phyloP scores from a whole-genome alignment of 2,113 vertebrate genomes.

The Rana temporaria region DNA sequence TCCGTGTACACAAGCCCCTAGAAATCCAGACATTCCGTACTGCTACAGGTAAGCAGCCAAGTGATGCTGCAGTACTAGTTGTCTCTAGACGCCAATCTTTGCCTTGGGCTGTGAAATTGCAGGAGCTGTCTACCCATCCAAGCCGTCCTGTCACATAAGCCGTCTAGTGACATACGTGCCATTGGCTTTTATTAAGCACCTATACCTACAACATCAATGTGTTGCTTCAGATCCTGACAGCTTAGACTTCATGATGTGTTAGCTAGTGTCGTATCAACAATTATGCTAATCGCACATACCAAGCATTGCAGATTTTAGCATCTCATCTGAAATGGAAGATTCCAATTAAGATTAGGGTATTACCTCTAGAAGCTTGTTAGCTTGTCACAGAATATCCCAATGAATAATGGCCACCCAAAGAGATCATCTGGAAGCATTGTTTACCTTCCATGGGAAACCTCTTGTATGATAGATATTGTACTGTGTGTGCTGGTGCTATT shows the following conservation, averaged over 20 bases:
- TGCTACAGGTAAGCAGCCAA: no score
- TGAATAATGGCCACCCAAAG: conserved; percentile 1
- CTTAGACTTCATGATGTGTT: background rate
- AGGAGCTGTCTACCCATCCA: background rate
- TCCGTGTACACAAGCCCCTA: no score
- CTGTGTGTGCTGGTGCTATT: no score
- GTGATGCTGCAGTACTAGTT: background rate
- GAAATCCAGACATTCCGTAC: no score
- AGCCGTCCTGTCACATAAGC: no score
- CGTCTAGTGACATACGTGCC: no score
- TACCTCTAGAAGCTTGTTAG: conserved; percentile 40
- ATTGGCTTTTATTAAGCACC: no score
- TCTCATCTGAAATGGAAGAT: conserved; percentile 26
- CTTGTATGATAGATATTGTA: background rate
- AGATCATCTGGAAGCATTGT: background rate
- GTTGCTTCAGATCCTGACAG: background rate
- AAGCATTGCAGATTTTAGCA: background rate
- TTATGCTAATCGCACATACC: background rate
- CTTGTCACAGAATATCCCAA: conserved; percentile 10
- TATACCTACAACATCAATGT: background rate
- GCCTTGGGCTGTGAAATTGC: background rate
- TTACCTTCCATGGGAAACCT: background rate
- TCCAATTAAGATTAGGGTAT: conserved; percentile 10
- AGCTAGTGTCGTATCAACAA: background rate
- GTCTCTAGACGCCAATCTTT: background rate